Evolutionary conservation across 2,888 invertebrate species (phyloP).

Genomic region (Leptinotarsa rubiginosa): DNA sequence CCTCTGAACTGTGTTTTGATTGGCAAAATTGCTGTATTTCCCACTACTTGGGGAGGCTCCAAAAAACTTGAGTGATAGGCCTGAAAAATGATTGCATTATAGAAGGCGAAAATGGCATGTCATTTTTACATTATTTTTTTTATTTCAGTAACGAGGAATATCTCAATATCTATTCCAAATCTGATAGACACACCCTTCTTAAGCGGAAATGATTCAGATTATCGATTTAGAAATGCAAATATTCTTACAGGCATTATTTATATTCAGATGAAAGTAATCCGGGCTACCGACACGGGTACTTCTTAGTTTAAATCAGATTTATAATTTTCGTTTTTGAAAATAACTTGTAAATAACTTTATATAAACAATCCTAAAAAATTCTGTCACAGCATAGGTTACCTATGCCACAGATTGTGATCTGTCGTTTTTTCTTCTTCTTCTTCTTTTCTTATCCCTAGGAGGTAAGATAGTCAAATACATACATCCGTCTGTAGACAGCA

Average conservation of each 20-base stretch:
- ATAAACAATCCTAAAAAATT: not conserved
- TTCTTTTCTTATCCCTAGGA: too few species aligned
- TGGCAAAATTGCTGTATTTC: constrained; percentile 94
- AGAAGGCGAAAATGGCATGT: too few species aligned
- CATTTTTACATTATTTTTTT: too few species aligned
- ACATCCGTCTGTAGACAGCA: too few species aligned
- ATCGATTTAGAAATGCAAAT: not conserved
- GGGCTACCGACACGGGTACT: not conserved
- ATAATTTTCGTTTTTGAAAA: too few species aligned
- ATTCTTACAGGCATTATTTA: constrained; percentile 26
- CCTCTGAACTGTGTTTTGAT: constrained; percentile 91
- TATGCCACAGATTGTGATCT: too few species aligned
- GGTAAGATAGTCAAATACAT: too few species aligned
- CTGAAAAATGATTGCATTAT: constrained; percentile 68
- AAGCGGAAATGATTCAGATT: constrained; percentile 3
- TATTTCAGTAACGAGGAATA: too few species aligned
- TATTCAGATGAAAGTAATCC: not conserved
- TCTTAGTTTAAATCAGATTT: not conserved
- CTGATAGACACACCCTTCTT: constrained; percentile 20
- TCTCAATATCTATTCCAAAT: too few species aligned
- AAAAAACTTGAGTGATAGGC: constrained; percentile 95
- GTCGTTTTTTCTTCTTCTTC: not conserved
- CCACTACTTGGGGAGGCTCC: constrained; percentile 79
- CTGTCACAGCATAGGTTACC: too few species aligned
- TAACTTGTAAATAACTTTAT: not conserved